Base-by-base conservation (phyloP, 2,888 invertebrate genomes). In the Melieria picta region DNA sequence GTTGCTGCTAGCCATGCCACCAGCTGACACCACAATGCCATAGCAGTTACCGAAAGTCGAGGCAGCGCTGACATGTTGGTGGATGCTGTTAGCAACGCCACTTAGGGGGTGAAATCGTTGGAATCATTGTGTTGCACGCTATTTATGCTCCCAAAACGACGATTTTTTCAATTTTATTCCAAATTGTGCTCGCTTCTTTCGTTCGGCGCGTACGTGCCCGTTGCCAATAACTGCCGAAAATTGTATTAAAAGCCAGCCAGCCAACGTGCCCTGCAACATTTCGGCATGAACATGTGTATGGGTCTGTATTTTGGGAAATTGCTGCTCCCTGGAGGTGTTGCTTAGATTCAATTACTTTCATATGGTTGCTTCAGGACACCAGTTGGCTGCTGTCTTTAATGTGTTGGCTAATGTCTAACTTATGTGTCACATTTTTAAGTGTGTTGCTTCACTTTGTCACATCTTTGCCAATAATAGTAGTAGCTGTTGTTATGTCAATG, bases 331-430 rank as follows among this genome's bases (percentile, higher is more conserved):
- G 5, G 50, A 60, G 67, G 30, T 45, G 60, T 11, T 52, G 10
- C 50, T 11, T 60, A 58, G 42, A 66, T 66, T 48, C 57, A 57
- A 66, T 66, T 66, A 66, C 65, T 4, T 16, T 46, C 4, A 13
- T 60, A 7, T 30, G 45, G 7, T 48, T 4, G 46, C 16, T 66
- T 58, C 43, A 30, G 30, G 30, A 30, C 30, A 30, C 30, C 30
- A 13, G 64, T 52, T 13, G 5, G 52, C 52, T 64, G 7, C n/a
- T 30, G 30, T 30, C 30, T 30, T 30, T 30, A 30, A 30, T 30
- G 30, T 30, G 64, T 52, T 13, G 5, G 52, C 52, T 64, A 10
- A 42, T 64, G 64, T 52, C 43, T 50, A 47, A 52, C 64, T 64
- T 52, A 52, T 13, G 13, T 48, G 16, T 30, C 43, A 13, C 7